Conservation (phyloP, 2,113 vertebrate genomes). For the Colius striatus region DNA sequence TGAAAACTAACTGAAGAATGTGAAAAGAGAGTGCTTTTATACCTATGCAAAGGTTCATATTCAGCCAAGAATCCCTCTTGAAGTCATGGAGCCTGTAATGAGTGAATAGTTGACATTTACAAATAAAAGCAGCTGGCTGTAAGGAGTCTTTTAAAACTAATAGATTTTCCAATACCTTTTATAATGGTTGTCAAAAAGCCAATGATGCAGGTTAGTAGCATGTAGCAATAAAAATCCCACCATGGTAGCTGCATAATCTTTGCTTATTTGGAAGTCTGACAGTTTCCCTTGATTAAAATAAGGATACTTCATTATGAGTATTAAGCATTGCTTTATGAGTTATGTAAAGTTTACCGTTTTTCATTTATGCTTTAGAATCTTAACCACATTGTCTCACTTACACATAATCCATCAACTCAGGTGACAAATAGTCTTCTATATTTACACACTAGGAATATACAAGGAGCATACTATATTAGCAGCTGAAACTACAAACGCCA, state of each 20-base stretch:
- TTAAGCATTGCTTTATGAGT: conserved; percentile 61
- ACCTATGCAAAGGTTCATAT: conserved; percentile 44
- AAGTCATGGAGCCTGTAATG: conserved; percentile 28
- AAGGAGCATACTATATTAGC: conserved; percentile 83
- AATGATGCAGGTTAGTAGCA: conserved; percentile 67
- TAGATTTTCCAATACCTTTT: conserved; percentile 76
- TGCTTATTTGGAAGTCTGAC: conserved; percentile 51
- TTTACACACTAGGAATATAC: conserved; percentile 82
- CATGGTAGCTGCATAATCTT: not conserved
- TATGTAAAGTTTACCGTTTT: conserved; percentile 74
- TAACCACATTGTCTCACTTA: conserved; percentile 87
- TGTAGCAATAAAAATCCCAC: not conserved
- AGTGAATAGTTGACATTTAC: conserved; percentile 71
- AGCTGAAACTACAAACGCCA: conserved; percentile 89
- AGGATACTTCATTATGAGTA: conserved; percentile 42
- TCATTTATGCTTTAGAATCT: conserved; percentile 83
- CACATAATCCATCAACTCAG: conserved; percentile 87
- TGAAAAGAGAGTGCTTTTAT: conserved; percentile 44
- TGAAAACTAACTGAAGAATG: conserved; percentile 35
- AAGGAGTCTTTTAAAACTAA: conserved; percentile 71
- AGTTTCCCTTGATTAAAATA: conserved; percentile 51
- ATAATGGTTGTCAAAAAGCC: conserved; percentile 68
- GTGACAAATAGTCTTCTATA: conserved; percentile 97
- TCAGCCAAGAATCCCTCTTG: conserved; percentile 48
- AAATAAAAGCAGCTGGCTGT: conserved; percentile 75